Evolutionary conservation across 2,113 vertebrate genomes (phyloP).

Genomic region (Camelus bactrianus): DNA sequence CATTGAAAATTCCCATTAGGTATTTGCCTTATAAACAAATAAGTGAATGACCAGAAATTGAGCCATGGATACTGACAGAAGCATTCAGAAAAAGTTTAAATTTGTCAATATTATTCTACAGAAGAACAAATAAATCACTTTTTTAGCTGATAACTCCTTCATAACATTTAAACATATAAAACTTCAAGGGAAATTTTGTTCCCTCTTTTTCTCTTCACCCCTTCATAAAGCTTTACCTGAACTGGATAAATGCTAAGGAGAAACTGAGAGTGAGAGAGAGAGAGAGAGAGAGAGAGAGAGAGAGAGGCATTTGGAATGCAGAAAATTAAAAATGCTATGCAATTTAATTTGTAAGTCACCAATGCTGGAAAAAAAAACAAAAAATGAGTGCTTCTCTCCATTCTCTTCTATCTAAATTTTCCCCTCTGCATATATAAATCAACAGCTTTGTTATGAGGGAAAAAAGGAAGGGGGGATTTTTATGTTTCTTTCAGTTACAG

Average conservation of each 20-base stretch:
- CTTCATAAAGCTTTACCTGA: not conserved
- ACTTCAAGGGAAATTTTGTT: not conserved
- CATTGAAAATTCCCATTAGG: not conserved
- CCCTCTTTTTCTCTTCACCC: not conserved
- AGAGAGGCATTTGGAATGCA: not conserved
- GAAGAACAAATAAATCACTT: not conserved
- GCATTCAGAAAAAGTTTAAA: not conserved
- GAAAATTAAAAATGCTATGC: not conserved
- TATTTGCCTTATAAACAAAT: not conserved
- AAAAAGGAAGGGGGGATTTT: not conserved
- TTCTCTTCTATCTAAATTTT: not conserved
- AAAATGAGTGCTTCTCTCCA: not conserved
- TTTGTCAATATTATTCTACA: not conserved
- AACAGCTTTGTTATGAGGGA: not conserved
- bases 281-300: no score
- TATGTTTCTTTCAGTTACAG: not conserved
- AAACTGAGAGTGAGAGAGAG: not conserved
- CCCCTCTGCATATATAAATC: not conserved
- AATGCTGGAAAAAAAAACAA: not conserved
- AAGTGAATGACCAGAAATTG: not conserved
- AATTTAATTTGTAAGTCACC: not conserved
- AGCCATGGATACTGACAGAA: not conserved
- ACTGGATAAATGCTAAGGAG: not conserved
- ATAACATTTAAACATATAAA: not conserved
- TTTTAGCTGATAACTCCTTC: not conserved